phyloP scores from a whole-genome alignment of 2,888 invertebrate genomes.

The Eupithecia pulchellata region DNA sequence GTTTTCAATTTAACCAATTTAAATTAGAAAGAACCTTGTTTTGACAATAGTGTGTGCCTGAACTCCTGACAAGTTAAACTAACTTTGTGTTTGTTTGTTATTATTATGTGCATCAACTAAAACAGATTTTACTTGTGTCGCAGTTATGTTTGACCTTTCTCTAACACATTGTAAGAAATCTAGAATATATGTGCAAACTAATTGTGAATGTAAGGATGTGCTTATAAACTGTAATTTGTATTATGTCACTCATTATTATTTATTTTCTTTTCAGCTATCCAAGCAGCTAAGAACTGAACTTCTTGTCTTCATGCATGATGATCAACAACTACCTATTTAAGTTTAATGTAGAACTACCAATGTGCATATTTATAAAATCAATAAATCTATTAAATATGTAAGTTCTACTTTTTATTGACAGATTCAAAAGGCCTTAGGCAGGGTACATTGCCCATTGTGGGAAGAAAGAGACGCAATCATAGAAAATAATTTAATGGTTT shows the following conservation, averaged over 20 bases:
- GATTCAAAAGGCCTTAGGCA: background rate
- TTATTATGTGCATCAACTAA: slow-evolving; percentile 22
- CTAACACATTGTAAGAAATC: background rate
- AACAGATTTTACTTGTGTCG: background rate
- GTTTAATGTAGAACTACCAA: slow-evolving; percentile 54
- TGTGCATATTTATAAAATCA: slow-evolving; percentile 49
- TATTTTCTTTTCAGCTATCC: slow-evolving; percentile 61
- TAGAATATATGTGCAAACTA: background rate
- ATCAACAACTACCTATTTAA: slow-evolving; percentile 58
- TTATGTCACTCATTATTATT: background rate
- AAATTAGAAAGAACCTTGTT: slow-evolving; percentile 15
- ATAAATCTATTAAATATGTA: slow-evolving; percentile 49
- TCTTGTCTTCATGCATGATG: slow-evolving; percentile 60
- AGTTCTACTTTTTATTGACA: slow-evolving; percentile 15
- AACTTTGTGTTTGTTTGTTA: slow-evolving; percentile 23
- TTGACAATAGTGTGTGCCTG: slow-evolving; percentile 1
- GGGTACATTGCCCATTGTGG: background rate
- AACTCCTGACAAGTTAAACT: slow-evolving; percentile 19
- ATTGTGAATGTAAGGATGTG: background rate
- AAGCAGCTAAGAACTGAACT: slow-evolving; percentile 58
- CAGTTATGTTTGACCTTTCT: background rate
- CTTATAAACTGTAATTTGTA: background rate
- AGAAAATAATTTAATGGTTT: too few relatives aligned
- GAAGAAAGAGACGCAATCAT: background rate
- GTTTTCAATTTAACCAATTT: slow-evolving; percentile 11